phyloP scores from a whole-genome alignment of 2,888 invertebrate species.

The Carterocephalus palaemon region DNA sequence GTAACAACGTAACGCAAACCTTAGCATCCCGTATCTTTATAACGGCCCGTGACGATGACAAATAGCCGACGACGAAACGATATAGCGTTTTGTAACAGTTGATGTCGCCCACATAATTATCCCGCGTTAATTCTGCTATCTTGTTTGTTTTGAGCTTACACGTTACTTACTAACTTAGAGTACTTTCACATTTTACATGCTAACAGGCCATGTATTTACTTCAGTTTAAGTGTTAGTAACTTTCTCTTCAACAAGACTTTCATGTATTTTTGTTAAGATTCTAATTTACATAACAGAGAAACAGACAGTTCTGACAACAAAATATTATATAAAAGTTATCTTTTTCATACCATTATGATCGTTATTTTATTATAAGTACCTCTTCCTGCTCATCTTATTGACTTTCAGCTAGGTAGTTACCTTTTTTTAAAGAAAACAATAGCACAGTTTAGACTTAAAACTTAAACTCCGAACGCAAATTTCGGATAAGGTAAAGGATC shows the following conservation, averaged over 20 bases:
- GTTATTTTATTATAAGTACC: not conserved
- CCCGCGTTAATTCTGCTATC: conserved; percentile 2
- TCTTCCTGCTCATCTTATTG: too few relatives aligned
- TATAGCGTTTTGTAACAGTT: not conserved
- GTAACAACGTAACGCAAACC: not conserved
- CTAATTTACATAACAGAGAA: too few relatives aligned
- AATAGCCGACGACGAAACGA: conserved; percentile 1
- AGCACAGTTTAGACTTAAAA: too few relatives aligned
- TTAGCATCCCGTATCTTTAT: not conserved
- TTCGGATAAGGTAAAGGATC: too few relatives aligned
- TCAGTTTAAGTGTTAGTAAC: too few relatives aligned
- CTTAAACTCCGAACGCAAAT: too few relatives aligned
- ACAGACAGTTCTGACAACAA: not conserved
- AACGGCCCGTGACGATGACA: conserved; percentile 10
- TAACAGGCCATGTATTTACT: too few relatives aligned
- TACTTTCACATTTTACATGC: conserved; percentile 5
- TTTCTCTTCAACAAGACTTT: too few relatives aligned
- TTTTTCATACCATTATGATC: not conserved
- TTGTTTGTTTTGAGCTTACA: conserved; percentile 8
- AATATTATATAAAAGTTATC: not conserved
- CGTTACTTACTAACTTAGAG: too few relatives aligned
- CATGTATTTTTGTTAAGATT: too few relatives aligned
- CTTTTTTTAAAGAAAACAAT: too few relatives aligned
- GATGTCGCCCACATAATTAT: conserved; percentile 9
- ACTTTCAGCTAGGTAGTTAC: too few relatives aligned